A percentile compares a stretch with the other conserved stretches of the same genome.
Conservation (phyloP, 2,113 vertebrate genomes). For the Paradoxurus hermaphroditus region DNA sequence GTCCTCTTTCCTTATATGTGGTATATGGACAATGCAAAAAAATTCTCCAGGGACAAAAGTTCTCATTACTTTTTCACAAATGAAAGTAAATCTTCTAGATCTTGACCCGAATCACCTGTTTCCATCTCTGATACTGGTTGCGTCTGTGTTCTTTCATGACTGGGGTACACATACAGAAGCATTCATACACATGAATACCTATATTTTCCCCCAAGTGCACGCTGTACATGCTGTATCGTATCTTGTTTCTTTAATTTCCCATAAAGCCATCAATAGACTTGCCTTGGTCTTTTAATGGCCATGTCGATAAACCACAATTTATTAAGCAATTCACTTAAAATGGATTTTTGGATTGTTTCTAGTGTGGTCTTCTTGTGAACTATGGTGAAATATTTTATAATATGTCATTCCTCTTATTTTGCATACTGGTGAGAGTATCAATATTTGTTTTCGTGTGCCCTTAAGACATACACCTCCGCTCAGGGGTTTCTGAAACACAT, state of each 20-base stretch:
- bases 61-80: neutral
- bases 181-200: neutral
- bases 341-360: neutral
- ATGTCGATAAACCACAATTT: neutral
- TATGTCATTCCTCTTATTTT: neutral
- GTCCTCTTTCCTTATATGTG: neutral
- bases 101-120: neutral
- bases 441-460: neutral
- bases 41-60: neutral
- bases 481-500: neutral
- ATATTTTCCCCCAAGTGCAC: neutral
- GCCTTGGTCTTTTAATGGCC: neutral
- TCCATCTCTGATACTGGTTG: neutral
- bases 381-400: neutral
- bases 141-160: neutral
- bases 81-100: neutral
- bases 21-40: neutral
- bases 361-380: neutral
- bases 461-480: neutral
- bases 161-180: neutral
- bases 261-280: neutral
- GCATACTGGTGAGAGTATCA: neutral
- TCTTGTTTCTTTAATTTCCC: neutral
- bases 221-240: fast-evolving
- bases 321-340: neutral